A percentile compares a stretch with the other conserved stretches of the same genome.
phyloP scores from a whole-genome alignment of 2,113 vertebrate genomes.

The Zapus hudsonius region DNA sequence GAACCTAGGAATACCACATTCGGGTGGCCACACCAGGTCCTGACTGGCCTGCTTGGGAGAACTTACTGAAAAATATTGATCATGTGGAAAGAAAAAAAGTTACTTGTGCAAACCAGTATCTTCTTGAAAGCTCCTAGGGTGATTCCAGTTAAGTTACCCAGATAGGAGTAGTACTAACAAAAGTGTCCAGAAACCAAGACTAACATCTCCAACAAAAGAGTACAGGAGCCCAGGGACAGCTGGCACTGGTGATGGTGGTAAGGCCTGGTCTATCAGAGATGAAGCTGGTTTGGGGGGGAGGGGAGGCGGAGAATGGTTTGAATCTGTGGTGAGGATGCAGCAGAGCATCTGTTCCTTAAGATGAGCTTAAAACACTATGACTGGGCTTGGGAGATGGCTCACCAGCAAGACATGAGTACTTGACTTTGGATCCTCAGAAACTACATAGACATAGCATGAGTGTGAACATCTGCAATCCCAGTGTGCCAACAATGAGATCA shows the following conservation, averaged over 20 bases:
- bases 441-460: no score
- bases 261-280: fast-evolving
- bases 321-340: not conserved
- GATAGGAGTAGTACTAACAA: not conserved
- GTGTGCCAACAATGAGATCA: no score
- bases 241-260: fast-evolving
- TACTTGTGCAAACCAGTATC: no score
- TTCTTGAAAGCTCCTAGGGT: not conserved
- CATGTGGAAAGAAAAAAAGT: no score
- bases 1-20: not conserved
- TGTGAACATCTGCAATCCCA: no score
- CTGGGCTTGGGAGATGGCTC: no score
- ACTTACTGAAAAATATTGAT: slow-evolving; percentile 42
- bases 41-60: not conserved
- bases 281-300: not conserved
- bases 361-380: no score
- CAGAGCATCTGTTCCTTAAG: not conserved
- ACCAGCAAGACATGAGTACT: no score
- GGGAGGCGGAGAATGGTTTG: not conserved
- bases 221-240: not conserved
- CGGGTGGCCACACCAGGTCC: not conserved
- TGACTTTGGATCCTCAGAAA: no score
- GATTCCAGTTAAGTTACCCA: not conserved
- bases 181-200: not conserved
- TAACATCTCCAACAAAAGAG: not conserved